A percentile compares a stretch with the other conserved stretches of the same genome.
phyloP scores from a whole-genome alignment of 2,888 invertebrate genomes.

The Minunthozetes semirufus region DNA sequence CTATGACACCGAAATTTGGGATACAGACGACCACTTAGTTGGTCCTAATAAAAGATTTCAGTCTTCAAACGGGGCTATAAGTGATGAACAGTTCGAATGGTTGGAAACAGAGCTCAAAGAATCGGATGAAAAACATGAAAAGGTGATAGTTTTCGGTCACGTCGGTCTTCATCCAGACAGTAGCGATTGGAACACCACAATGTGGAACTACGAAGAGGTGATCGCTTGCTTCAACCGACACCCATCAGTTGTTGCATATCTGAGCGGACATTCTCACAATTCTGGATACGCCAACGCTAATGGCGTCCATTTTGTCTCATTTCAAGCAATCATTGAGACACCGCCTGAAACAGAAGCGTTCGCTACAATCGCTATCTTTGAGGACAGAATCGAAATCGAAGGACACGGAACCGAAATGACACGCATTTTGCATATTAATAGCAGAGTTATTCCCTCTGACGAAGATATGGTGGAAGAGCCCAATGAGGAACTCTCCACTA shows the following conservation, averaged over 20 bases:
- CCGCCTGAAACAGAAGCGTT: constrained; percentile 44
- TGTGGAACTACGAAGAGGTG: constrained; percentile 49
- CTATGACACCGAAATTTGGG: constrained; percentile 45
- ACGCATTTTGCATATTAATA: background rate
- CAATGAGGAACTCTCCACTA: background rate
- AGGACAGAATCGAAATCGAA: constrained; percentile 44
- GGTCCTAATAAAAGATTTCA: constrained; percentile 45
- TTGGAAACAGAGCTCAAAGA: constrained; percentile 45
- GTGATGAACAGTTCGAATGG: constrained; percentile 48
- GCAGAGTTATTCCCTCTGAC: background rate
- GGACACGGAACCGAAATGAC: constrained; percentile 43
- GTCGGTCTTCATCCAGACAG: constrained; percentile 45
- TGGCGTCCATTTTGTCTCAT: constrained; percentile 47
- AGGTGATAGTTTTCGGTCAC: constrained; percentile 49
- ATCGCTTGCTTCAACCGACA: constrained; percentile 45
- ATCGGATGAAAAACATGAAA: constrained; percentile 45
- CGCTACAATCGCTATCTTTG: constrained; percentile 45
- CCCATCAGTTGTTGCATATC: constrained; percentile 46
- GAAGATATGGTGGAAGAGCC: background rate
- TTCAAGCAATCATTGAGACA: constrained; percentile 48
- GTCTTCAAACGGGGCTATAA: constrained; percentile 48
- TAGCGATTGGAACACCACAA: constrained; percentile 43
- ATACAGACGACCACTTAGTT: constrained; percentile 44
- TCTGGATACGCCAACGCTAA: constrained; percentile 46
- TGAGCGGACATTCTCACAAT: constrained; percentile 49